Base-by-base conservation (phyloP, 2,113 vertebrate genomes). In the Oryzias celebensis region DNA sequence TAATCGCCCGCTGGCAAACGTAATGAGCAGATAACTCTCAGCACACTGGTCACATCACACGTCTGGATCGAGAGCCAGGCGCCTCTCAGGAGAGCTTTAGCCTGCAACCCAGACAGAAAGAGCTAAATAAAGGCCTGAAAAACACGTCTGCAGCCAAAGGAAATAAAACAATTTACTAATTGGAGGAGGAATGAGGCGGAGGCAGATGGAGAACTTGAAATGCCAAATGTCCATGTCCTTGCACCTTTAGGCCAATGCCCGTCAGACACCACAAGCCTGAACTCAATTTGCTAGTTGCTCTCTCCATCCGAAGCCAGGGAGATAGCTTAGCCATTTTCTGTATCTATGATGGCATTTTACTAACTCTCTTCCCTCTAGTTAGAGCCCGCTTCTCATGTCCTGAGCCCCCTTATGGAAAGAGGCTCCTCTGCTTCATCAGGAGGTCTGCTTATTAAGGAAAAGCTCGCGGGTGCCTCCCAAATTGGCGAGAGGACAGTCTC, bases 371-470 rank as follows among this genome's bases (percentile, higher is more conserved):
- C 72, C 82, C 84, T 88, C 73, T 58, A 63, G 83, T 79, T 77
- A 70, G 66, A 85, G 73, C 73, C 77, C 58, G 79, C 75, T 66
- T 26, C 65, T 76, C 77, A 71, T 74, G 52, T 72, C 72, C 71
- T 62, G 36, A 73, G 47, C 69, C 50, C 71, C 59, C 50, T 47
- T 50, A 22, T 17, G 62, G 68, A 84, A 73, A 67, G 66, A 73
- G 62, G 75, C 69, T 88, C 78, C 64, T 66, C 64, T 49, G 81
- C 70, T 85, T 90, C 89, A 91, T 91, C 90, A 88, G 68, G 75
- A 84, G 72, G 62, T 82, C 65, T 81, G 68, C 85, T 91, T 89
- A 92, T 91, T 92, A 91, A 88, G 87, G 61, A 64, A 73, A 86
- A 80, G 85, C 90, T 89, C 88, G 73, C 20, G 82, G 85, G 85